A percentile compares a stretch with the other conserved stretches of the same genome.
Evolutionary conservation across 2,113 vertebrate genomes (phyloP).

Genomic region (Boulengeromyrus knoepffleri): DNA sequence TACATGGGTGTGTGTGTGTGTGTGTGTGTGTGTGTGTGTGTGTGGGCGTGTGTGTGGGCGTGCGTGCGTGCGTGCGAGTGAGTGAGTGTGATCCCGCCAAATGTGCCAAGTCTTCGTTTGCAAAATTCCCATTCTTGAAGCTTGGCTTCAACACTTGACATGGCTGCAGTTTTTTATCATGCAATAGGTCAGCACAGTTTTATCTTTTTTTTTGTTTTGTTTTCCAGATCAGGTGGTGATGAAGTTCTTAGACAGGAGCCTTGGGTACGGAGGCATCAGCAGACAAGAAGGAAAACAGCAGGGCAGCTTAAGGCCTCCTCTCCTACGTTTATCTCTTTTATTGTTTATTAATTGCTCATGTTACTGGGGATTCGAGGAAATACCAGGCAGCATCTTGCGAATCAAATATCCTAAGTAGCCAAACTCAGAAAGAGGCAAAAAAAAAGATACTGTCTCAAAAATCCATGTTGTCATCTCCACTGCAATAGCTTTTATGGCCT

Average conservation of each 20-base stretch:
- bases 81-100: neutral
- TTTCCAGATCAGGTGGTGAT: neutral
- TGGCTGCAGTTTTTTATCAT: neutral
- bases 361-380: neutral
- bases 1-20: neutral
- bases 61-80: neutral
- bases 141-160: neutral
- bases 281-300: neutral
- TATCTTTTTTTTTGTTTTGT: neutral
- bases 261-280: neutral
- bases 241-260: neutral
- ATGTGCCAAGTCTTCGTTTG: neutral
- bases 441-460: slow-evolving; percentile 26
- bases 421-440: neutral
- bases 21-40: neutral
- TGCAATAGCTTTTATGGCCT: neutral
- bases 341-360: neutral
- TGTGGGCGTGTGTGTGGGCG: neutral
- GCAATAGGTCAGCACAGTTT: neutral
- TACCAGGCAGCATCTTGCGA: neutral
- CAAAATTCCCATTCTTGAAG: neutral
- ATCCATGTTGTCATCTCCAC: neutral
- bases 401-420: neutral
- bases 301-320: neutral
- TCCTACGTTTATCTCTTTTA: neutral